phyloP scores from a whole-genome alignment of 2,888 invertebrate species.

The Rambutsinella grinnellia region DNA sequence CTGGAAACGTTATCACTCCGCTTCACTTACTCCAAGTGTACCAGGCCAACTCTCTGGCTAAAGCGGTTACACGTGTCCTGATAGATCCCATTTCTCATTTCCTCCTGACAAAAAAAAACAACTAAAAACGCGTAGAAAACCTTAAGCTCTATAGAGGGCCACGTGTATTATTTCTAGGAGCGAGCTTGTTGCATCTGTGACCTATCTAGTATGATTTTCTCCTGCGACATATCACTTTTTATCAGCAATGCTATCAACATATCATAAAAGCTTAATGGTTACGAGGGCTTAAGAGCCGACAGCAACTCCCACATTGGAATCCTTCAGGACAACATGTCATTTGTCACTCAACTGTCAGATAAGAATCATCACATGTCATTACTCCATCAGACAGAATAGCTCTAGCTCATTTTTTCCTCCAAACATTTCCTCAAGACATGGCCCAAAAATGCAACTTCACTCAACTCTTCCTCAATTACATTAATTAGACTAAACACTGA shows the following conservation, averaged over 20 bases:
- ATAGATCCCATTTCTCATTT: not conserved
- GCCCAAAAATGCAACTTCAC: too few relatives aligned
- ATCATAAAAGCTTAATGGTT: too few relatives aligned
- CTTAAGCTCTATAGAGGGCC: not conserved
- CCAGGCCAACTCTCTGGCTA: too few relatives aligned
- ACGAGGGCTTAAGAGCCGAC: not conserved
- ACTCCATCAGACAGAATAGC: constrained; percentile 16
- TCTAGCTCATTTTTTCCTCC: too few relatives aligned
- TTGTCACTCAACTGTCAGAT: constrained; percentile 40
- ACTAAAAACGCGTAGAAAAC: not conserved
- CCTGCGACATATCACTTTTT: not conserved
- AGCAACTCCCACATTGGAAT: not conserved
- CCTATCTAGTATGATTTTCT: not conserved
- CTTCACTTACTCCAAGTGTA: too few relatives aligned
- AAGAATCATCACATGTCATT: constrained; percentile 32
- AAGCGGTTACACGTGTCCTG: not conserved
- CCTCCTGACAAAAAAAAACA: not conserved
- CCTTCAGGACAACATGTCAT: constrained; percentile 21
- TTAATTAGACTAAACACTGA: too few relatives aligned
- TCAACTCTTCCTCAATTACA: too few relatives aligned
- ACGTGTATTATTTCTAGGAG: not conserved
- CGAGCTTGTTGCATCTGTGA: not conserved
- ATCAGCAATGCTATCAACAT: not conserved
- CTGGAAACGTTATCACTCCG: too few relatives aligned
- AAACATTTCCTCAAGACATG: too few relatives aligned